A percentile compares a stretch with the other conserved stretches of the same genome.
These are phyloP conservation scores for Ictidomys tridecemlineatus DNA, from an alignment of 2,113 vertebrate genomes.

Conservation along the genomic window DNA sequence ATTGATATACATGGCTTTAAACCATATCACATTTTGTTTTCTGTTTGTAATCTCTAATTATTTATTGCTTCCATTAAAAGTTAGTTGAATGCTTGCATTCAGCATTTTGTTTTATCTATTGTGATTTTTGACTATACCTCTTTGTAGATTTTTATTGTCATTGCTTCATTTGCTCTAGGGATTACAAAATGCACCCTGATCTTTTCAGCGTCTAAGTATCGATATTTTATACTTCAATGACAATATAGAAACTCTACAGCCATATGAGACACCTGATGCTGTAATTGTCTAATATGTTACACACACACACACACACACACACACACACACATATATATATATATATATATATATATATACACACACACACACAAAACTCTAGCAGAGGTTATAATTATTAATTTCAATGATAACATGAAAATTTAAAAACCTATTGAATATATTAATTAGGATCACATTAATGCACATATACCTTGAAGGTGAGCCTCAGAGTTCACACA, in stretches of 20 bases:
- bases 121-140: not conserved
- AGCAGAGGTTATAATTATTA: not conserved
- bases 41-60: not conserved
- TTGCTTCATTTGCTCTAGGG: not conserved
- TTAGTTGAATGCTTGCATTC: not conserved
- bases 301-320: no score
- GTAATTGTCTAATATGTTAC: not conserved
- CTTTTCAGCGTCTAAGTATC: not conserved
- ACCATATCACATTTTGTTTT: not conserved
- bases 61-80: not conserved
- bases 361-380: not conserved
- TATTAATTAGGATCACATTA: not conserved
- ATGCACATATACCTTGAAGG: not conserved
- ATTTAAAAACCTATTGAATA: not conserved
- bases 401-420: no score
- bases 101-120: slow-evolving; percentile 21
- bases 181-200: not conserved
- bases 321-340: no score
- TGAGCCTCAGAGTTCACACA: not conserved
- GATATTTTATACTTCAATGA: not conserved
- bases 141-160: not conserved
- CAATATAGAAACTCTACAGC: not conserved
- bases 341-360: not conserved
- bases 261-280: not conserved
- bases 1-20: not conserved